phyloP scores from a whole-genome alignment of 2,113 vertebrate genomes.

The Bettongia penicillata region DNA sequence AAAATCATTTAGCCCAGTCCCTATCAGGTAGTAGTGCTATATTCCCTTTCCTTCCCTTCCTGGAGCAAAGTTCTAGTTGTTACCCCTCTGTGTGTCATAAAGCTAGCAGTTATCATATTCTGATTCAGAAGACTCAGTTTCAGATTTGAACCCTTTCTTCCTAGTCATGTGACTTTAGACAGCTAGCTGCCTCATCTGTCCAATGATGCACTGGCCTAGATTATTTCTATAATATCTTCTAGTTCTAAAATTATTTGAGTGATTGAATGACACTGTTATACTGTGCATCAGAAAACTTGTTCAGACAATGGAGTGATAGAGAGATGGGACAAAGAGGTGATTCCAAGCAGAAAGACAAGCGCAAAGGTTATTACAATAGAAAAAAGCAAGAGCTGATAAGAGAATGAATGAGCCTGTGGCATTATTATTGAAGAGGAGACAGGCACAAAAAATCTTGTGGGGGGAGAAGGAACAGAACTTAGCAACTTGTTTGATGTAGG shows the following conservation, averaged over 20 bases:
- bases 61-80: too few relatives aligned
- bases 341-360: not conserved
- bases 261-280: not conserved
- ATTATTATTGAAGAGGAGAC: not conserved
- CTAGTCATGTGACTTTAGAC: too few relatives aligned
- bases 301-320: not conserved
- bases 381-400: not conserved
- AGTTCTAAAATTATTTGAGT: not conserved
- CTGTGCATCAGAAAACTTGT: not conserved
- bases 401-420: not conserved
- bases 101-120: too few relatives aligned
- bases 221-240: not conserved
- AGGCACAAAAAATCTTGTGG: not conserved
- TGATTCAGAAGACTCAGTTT: too few relatives aligned
- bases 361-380: not conserved
- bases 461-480: not conserved
- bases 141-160: too few relatives aligned
- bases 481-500: not conserved
- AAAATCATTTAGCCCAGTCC: too few relatives aligned
- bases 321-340: not conserved
- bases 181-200: too few relatives aligned
- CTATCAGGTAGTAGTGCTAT: too few relatives aligned
- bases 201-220: not conserved
- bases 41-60: too few relatives aligned
- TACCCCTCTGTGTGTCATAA: too few relatives aligned